These are phyloP conservation scores for Dynastes maya DNA, from an alignment of 2,888 invertebrate species.

Conservation along the genomic window DNA sequence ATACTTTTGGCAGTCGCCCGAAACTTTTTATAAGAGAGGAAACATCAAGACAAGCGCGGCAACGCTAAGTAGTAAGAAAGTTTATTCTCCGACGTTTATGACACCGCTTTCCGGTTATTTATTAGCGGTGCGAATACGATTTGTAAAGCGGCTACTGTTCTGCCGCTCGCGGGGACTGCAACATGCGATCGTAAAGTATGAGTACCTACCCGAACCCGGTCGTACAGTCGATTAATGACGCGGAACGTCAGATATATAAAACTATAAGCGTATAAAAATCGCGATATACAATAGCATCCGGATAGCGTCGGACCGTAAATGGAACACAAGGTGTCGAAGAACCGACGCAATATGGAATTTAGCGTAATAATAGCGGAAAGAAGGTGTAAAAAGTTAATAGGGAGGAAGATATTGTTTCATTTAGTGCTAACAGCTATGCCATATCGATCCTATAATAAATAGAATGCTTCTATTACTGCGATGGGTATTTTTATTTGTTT, in stretches of 20 bases:
- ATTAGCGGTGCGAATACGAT: not conserved
- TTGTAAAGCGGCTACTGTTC: not conserved
- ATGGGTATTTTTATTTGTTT: too few species aligned
- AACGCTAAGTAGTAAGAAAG: not conserved
- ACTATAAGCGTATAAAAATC: not conserved
- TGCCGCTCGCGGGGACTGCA: not conserved
- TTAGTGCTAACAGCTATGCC: not conserved
- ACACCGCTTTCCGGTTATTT: slow-evolving; percentile 3
- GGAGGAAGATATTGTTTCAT: slow-evolving; percentile 1
- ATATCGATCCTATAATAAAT: too few species aligned
- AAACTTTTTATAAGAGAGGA: not conserved
- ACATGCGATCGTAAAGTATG: slow-evolving; percentile 1
- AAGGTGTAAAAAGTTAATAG: not conserved
- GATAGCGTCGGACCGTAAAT: not conserved
- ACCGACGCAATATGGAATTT: not conserved
- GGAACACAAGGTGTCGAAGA: not conserved
- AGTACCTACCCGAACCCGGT: not conserved
- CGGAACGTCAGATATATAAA: not conserved
- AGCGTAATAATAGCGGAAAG: not conserved
- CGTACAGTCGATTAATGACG: too few species aligned
- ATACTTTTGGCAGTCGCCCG: not conserved
- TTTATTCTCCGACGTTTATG: slow-evolving; percentile 14
- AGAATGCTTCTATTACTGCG: too few species aligned
- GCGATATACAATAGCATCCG: too few species aligned
- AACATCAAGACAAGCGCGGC: slow-evolving; percentile 2